Conservation (phyloP, 1,140 invertebrate species). For the Atta texana region DNA sequence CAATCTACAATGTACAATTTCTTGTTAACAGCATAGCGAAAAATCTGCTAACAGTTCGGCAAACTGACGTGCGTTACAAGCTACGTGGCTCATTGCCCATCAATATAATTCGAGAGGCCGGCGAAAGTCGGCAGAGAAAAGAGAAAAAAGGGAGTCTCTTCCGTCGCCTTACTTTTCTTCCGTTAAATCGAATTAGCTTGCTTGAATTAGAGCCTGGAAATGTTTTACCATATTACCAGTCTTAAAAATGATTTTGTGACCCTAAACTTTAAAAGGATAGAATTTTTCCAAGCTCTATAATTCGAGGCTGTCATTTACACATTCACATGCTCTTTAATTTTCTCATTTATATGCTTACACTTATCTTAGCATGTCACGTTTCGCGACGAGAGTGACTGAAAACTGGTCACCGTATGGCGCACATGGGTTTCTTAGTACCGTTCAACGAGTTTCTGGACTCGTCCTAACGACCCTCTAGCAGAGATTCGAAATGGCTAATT, state of each 20-base stretch:
- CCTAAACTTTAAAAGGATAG: neutral
- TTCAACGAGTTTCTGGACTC: slow-evolving; percentile 65
- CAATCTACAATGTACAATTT: neutral
- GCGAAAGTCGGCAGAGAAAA: slow-evolving; percentile 24
- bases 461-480: slow-evolving; percentile 79
- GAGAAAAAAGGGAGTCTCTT: slow-evolving; percentile 25
- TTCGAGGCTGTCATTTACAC: slow-evolving; percentile 1
- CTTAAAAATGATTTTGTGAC: slow-evolving; percentile 70
- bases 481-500: slow-evolving; percentile 86
- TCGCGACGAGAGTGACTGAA: slow-evolving; percentile 31
- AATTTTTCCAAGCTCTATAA: slow-evolving; percentile 4
- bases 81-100: slow-evolving; percentile 76
- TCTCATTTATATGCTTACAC: slow-evolving; percentile 44
- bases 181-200: slow-evolving; percentile 78
- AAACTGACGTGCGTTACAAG: slow-evolving; percentile 71
- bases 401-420: slow-evolving; percentile 36
- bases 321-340: slow-evolving; percentile 25
- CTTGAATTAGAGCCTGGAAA: slow-evolving; percentile 76
- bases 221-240: slow-evolving; percentile 71
- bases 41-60: slow-evolving; percentile 64
- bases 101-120: slow-evolving; percentile 76
- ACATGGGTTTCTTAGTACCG: slow-evolving; percentile 39
- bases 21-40: slow-evolving; percentile 1
- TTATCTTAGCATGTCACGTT: slow-evolving; percentile 27
- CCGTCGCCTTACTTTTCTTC: slow-evolving; percentile 65